phyloP scores from a whole-genome alignment of 1,140 invertebrate species.

The Heliothis virescens region DNA sequence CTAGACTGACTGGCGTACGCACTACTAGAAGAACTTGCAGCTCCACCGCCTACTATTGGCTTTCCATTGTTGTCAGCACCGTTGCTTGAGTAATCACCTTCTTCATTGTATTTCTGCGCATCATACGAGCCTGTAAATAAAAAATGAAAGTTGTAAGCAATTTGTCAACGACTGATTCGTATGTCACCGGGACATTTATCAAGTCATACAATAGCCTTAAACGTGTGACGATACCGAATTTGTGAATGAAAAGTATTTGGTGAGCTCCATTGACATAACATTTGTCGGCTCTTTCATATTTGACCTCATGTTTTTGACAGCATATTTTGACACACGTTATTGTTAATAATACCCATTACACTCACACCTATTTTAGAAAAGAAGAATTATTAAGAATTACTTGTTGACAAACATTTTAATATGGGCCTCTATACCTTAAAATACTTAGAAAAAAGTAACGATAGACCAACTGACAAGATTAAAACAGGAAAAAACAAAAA shows the following conservation, averaged over 20 bases:
- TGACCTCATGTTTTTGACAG: not conserved
- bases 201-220: constrained; percentile 69
- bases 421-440: no score
- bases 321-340: constrained; percentile 21
- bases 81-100: constrained; percentile 68
- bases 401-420: no score
- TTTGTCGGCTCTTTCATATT: not conserved
- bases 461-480: not conserved
- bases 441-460: not conserved
- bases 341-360: no score
- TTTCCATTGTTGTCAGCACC: constrained; percentile 64
- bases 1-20: constrained; percentile 69
- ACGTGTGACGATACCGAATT: constrained; percentile 53
- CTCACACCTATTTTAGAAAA: not conserved
- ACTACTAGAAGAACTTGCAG: constrained; percentile 49
- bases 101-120: constrained; percentile 78
- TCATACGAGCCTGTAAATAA: constrained; percentile 84
- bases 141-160: constrained; percentile 80
- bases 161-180: constrained; percentile 78
- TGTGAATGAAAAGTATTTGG: constrained; percentile 55
- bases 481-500: not conserved
- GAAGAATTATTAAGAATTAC: no score
- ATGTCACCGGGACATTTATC: constrained; percentile 70
- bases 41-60: constrained; percentile 30
- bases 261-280: constrained; percentile 26